Evolutionary conservation across 2,888 invertebrate genomes (phyloP), one percentile per base, ranked within the genome.

Genomic region (Teinopalpus imperialis): DNA sequence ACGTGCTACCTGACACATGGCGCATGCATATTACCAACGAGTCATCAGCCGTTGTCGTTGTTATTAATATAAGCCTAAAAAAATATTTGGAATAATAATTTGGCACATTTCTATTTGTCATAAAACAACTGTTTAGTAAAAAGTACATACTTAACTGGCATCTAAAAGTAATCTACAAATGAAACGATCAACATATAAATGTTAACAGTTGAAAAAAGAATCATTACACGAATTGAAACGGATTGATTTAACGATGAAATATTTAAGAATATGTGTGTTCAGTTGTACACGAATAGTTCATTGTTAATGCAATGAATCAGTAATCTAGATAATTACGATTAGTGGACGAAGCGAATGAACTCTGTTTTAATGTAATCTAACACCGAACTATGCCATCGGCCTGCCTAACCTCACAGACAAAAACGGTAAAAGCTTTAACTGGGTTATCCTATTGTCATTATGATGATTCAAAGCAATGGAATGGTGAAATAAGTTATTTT

Each of bases 271-370:
- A 8, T 34, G 14, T 43, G 34, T 34, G 21, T 34, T 14, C 18
- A 41, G 6, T 31, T 31, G 23, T 31, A 21, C 6, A 54, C 50
- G 57, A 49, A 65, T 58, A 61, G 57, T 58, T 65, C 68, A 74
- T 77, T 81, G 77, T 79, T 73, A 63, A 61, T 61, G 66, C 69
- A 74, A 73, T 80, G 75, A 78, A 74, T 81, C 74, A 77, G 71
- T 76, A 77, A 77, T 81, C 76, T 78, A 81, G 74, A 80, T 82
- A 70, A 67, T 74, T 61, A 66, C 71, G 69, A 80, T 81, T 73
- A 80, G 76, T 69, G 70, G 69, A 57, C 74, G 74, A 74, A 72
- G 87, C 86, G 81, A 86, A 86, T 81, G 87, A 87, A 86, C 87
- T 82, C 77, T 36, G 63, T 69, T 79, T 75, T 76, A 81, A 80